Conservation (phyloP, 2,113 vertebrate species). For the Ardeotis arabs region DNA sequence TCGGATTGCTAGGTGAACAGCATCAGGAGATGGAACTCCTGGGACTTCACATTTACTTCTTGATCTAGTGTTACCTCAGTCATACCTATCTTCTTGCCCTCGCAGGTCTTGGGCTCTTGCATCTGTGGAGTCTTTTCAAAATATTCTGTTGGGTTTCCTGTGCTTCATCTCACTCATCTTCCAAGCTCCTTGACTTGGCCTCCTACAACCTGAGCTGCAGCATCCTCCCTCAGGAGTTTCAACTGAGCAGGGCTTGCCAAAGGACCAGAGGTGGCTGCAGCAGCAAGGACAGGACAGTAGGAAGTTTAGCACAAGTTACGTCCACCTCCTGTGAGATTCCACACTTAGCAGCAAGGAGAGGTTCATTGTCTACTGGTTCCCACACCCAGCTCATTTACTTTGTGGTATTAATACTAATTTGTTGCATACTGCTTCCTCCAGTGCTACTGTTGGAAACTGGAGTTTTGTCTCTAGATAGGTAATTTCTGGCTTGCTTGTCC, state of each 20-base stretch:
- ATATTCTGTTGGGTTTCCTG: not conserved
- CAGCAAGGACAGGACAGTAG: not conserved
- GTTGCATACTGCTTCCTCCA: not conserved
- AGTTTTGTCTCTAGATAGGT: not conserved
- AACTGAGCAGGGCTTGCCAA: not conserved
- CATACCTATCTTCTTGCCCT: not conserved
- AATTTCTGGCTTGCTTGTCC: not conserved
- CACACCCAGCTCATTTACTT: not conserved
- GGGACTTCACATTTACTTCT: not conserved
- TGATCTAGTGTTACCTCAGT: not conserved
- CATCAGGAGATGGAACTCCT: not conserved
- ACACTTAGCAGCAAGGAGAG: no score
- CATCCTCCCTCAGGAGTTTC: not conserved
- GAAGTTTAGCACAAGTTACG: not conserved
- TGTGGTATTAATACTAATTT: not conserved
- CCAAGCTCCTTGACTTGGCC: not conserved
- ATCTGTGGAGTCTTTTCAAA: not conserved
- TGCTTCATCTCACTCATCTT: not conserved
- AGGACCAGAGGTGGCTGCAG: not conserved
- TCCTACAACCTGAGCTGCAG: not conserved
- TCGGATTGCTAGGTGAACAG: not conserved
- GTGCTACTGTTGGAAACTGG: not conserved
- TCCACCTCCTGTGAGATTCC: not conserved
- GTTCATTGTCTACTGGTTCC: not conserved
- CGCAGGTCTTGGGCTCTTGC: not conserved